Percentiles rank a stretch among this genome's conserved stretches.
Evolutionary conservation across 2,888 invertebrate genomes (phyloP).

Genomic region (Xylophagus ater): DNA sequence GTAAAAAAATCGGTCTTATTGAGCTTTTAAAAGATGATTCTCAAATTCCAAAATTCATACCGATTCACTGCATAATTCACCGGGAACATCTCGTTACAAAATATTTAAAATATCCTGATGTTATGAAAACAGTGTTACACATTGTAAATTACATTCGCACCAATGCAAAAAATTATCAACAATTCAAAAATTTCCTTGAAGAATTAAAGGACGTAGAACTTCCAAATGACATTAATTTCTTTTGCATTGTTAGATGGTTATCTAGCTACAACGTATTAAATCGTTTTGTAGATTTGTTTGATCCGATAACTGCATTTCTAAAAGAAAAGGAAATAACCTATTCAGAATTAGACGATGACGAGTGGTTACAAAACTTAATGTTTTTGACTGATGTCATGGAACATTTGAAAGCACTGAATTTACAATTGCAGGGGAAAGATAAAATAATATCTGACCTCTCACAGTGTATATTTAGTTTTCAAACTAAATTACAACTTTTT

Average conservation of each 20-base stretch:
- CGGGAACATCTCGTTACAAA: slow-evolving; percentile 7
- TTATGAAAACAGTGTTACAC: not conserved
- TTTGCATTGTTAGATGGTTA: not conserved
- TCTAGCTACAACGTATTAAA: not conserved
- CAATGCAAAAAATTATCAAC: not conserved
- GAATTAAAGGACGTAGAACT: not conserved
- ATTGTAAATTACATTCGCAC: not conserved
- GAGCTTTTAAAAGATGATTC: not conserved
- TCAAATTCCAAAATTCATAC: slow-evolving; percentile 4
- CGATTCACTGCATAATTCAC: slow-evolving; percentile 6
- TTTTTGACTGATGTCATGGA: not conserved
- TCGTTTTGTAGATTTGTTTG: not conserved
- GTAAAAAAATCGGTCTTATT: too few species aligned
- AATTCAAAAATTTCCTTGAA: not conserved
- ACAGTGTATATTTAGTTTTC: too few species aligned
- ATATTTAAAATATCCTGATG: not conserved
- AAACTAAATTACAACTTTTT: too few species aligned
- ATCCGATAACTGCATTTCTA: not conserved
- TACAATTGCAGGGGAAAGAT: too few species aligned
- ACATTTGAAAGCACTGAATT: not conserved
- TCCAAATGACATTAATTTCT: not conserved
- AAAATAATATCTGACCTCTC: too few species aligned
- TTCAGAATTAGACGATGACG: not conserved
- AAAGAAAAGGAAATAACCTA: not conserved
- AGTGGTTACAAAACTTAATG: not conserved